phyloP scores from a whole-genome alignment of 2,888 invertebrate genomes.

The Mystacides longicornis region DNA sequence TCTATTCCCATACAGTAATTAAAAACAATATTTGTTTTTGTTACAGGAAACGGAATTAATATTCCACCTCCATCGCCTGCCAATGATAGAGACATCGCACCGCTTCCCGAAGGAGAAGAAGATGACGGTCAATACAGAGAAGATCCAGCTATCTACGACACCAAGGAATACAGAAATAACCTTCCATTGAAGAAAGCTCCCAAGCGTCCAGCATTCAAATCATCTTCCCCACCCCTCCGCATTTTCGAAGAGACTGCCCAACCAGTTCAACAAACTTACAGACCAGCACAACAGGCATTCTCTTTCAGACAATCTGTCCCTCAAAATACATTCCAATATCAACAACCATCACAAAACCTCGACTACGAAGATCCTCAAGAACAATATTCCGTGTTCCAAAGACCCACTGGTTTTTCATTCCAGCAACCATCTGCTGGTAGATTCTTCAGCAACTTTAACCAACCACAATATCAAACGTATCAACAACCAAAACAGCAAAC shows the following conservation, averaged over 20 bases:
- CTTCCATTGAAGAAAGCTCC: slow-evolving; percentile 35
- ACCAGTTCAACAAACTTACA: slow-evolving; percentile 36
- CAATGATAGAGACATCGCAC: slow-evolving; percentile 41
- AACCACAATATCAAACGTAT: slow-evolving; percentile 28
- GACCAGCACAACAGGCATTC: slow-evolving; percentile 33
- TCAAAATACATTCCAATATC: slow-evolving; percentile 29
- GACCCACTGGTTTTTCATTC: slow-evolving; percentile 15
- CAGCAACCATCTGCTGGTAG: slow-evolving; percentile 14
- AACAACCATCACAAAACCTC: slow-evolving; percentile 34
- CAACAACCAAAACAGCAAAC: slow-evolving; percentile 30
- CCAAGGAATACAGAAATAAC: slow-evolving; percentile 56
- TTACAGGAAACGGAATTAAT: slow-evolving; percentile 58
- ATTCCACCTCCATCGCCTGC: slow-evolving; percentile 71
- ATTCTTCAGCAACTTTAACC: slow-evolving; percentile 25
- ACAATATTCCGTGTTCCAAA: slow-evolving; percentile 15
- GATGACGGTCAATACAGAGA: slow-evolving; percentile 84
- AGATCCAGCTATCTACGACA: slow-evolving; percentile 71
- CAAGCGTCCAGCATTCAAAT: slow-evolving; percentile 31
- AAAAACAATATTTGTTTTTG: no score
- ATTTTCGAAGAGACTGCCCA: slow-evolving; percentile 30
- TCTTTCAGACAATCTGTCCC: slow-evolving; percentile 7
- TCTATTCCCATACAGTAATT: no score
- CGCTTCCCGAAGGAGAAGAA: slow-evolving; percentile 55
- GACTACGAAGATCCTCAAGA: slow-evolving; percentile 20
- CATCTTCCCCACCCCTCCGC: slow-evolving; percentile 28